Evolutionary conservation across 2,113 vertebrate genomes (phyloP).

Genomic region (Formicarius rufipectus): DNA sequence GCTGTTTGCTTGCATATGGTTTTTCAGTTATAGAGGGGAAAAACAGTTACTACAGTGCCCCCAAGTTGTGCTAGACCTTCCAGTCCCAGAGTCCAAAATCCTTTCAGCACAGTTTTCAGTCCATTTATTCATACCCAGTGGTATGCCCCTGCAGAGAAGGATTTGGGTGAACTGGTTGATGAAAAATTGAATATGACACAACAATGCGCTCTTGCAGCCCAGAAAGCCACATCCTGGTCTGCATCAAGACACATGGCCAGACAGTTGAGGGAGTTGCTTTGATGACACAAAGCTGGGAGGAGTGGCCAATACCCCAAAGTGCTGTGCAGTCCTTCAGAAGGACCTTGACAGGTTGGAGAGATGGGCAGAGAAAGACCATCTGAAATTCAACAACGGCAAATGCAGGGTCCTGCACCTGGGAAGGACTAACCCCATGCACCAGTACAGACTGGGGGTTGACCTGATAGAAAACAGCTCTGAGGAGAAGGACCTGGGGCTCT

Average conservation of each 20-base stretch:
- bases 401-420: background rate
- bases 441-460: background rate
- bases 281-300: background rate
- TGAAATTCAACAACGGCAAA: background rate
- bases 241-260: background rate
- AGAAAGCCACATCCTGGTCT: background rate
- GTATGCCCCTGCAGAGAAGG: background rate
- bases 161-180: background rate
- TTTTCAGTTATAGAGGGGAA: background rate
- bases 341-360: rapidly evolving
- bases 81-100: background rate
- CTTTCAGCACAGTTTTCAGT: background rate
- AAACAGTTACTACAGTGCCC: background rate
- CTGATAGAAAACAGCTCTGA: background rate
- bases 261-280: background rate
- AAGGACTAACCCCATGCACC: background rate
- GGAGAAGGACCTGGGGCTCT: background rate
- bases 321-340: background rate
- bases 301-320: background rate
- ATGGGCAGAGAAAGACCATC: background rate
- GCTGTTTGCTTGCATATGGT: background rate
- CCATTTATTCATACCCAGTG: background rate
- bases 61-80: rapidly evolving
- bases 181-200: background rate
- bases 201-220: background rate